Evolutionary conservation across 2,888 invertebrate species (phyloP), one percentile per base, ranked within the genome.

Genomic region (Yponomeuta plumbellus): DNA sequence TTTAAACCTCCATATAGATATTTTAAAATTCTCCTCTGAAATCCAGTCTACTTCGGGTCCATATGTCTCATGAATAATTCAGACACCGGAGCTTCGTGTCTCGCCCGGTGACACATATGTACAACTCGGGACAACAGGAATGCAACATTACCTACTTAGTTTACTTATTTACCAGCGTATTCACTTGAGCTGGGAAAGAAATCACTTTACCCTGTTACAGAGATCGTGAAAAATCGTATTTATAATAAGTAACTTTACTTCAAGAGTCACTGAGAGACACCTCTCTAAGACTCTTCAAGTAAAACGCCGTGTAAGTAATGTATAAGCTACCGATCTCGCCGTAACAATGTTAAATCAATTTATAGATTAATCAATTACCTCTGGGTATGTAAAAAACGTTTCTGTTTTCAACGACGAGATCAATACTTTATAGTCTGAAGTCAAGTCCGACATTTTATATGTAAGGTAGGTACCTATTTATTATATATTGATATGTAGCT

Each of bases 41-140:
- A 89, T 87, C 88, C 85, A 87, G 86, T 84, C 84, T 87, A 86
- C 88, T 86, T 87, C 88, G 85, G 86, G 88, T 88, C 86, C 89
- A 88, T 87, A 89, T 88, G 87, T 85, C 86, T 88, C 83, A 88
- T 91, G 90, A 88, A 90, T 90, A 77, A 91, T 90, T 89, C 89
- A 90, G 75, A 68, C 70, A 71, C 71, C 79, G 81, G 80, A 77
- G 80, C 80, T 80, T 85, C 83, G 82, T 86, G 85, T 86, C 82
- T 84, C 83, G 81, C 62, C 61, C 66, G 67, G 69, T 69, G 70
- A 68, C 70, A 69, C 67, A 70, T 69, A 68, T 66, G 70, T 70
- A 59, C 65, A 39, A 13, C 23, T 59, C 61, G 68, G 68, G 67
- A 71, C 68, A 74, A 72, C 72, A 74, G 72, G 70, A 73, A 73